Evolutionary conservation across 2,888 invertebrate genomes (phyloP).

Genomic region (Drosophila demipolita): DNA sequence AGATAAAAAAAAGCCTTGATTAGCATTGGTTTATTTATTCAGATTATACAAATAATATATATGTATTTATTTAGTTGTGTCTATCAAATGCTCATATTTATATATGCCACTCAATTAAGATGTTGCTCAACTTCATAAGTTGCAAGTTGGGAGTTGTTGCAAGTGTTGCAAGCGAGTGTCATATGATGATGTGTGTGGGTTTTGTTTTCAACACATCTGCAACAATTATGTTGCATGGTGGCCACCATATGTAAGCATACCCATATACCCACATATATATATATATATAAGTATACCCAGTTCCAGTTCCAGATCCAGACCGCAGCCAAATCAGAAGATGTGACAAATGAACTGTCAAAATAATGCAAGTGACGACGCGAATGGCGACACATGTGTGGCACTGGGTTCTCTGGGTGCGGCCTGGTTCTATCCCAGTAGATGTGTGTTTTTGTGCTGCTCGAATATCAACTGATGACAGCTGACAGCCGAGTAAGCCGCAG

Average conservation of each 20-base stretch:
- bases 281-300: neutral
- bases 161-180: constrained; percentile 30
- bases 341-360: constrained; percentile 79
- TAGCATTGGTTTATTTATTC: neutral
- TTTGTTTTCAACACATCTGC: constrained; percentile 53
- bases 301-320: constrained; percentile 42
- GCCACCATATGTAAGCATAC: constrained; percentile 51
- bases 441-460: constrained; percentile 16
- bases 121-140: constrained; percentile 12
- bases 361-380: constrained; percentile 73
- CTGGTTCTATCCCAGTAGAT: constrained; percentile 9
- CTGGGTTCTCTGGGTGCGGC: constrained; percentile 52
- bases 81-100: neutral
- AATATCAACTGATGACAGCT: constrained; percentile 69
- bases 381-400: constrained; percentile 61
- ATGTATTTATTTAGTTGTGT: neutral
- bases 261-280: constrained; percentile 1
- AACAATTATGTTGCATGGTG: constrained; percentile 36
- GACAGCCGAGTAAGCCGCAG: constrained; percentile 72
- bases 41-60: neutral
- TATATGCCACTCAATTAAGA: constrained; percentile 40
- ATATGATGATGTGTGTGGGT: constrained; percentile 39
- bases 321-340: constrained; percentile 69
- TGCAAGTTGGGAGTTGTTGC: constrained; percentile 6
- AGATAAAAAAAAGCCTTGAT: neutral